Base-by-base conservation (phyloP, 2,113 vertebrate genomes). In the Dromas ardeola region DNA sequence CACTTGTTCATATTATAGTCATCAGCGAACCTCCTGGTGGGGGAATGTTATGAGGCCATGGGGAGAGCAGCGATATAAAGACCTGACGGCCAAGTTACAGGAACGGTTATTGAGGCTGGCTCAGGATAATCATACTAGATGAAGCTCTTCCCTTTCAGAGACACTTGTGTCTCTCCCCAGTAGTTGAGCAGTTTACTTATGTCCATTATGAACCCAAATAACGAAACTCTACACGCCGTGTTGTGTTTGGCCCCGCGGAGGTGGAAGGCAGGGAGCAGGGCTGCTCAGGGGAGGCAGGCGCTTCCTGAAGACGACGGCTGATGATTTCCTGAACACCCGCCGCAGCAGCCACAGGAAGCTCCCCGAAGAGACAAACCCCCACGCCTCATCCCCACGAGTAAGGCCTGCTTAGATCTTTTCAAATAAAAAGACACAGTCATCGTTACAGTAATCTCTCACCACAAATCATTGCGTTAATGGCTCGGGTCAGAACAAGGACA, bases 261-360 rank as follows among this genome's bases (percentile, higher is more conserved):
- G 88, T 49, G 82, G 14, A 20, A 49, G 17, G 49, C 62, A 32
- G 86, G 53, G 73, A 81, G 79, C 36, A 20, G 95, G 80, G 58
- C 72, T 49, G 93, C 59, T 19, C 11, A 5, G 74, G 71, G 80
- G 45, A 76, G 76, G 71, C 89, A 65, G 93, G 81, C 47, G 59
- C 95, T 97, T 96, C 95, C 96, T 91, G 91, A 91, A 71, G 53
- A n/a, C 26, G 36, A 26, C 11, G 38, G 66, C 53, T 52, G 86
- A 94, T 93, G 66, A 88, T 95, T 97, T 98, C 97, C 97, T 97
- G 96, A 91, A 93, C 90, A 12, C 45, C 76, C 34, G 9, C 88
- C 88, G 15, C 95, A 96, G 76, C 93, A 96, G 83, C 97, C 97
- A 95, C 82, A 86, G 82, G 72, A 82, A 70, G 76, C 89, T 96